phyloP scores from a whole-genome alignment of 1,140 invertebrate species.

The Microplitis mediator region DNA sequence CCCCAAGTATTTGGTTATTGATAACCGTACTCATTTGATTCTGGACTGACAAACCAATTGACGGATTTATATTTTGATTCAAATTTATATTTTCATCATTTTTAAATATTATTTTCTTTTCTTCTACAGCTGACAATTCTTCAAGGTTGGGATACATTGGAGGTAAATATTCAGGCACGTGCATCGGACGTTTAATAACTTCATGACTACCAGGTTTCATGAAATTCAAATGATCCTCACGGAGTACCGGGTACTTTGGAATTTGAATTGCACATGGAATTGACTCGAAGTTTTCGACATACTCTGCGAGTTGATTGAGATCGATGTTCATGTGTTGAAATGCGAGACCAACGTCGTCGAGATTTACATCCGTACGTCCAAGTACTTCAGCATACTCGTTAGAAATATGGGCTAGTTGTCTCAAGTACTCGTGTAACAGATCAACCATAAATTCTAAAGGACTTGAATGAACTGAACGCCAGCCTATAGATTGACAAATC shows the following conservation, averaged over 20 bases:
- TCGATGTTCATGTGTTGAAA: constrained; percentile 85
- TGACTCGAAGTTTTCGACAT: constrained; percentile 85
- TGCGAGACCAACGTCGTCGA: constrained; percentile 85
- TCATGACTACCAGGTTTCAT: constrained; percentile 90
- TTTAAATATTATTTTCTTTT: constrained; percentile 53
- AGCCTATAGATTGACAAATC: constrained; percentile 80
- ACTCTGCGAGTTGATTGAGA: constrained; percentile 85
- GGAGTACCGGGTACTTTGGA: constrained; percentile 78
- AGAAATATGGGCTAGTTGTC: constrained; percentile 74
- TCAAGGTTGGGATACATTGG: constrained; percentile 72
- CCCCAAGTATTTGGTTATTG: neutral
- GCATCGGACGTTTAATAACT: constrained; percentile 86
- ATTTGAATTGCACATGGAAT: constrained; percentile 70
- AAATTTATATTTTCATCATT: constrained; percentile 63
- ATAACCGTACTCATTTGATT: neutral
- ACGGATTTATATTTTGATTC: neutral
- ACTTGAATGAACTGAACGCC: constrained; percentile 84
- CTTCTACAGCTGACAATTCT: too few species aligned
- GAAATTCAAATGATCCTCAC: constrained; percentile 83
- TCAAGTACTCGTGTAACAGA: constrained; percentile 82
- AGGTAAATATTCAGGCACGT: constrained; percentile 91
- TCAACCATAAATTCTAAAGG: constrained; percentile 90
- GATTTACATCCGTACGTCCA: constrained; percentile 81
- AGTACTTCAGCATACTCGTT: constrained; percentile 79
- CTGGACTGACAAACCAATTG: neutral